Base-by-base conservation (phyloP, 1,140 invertebrate species). In the Heliconius himera region DNA sequence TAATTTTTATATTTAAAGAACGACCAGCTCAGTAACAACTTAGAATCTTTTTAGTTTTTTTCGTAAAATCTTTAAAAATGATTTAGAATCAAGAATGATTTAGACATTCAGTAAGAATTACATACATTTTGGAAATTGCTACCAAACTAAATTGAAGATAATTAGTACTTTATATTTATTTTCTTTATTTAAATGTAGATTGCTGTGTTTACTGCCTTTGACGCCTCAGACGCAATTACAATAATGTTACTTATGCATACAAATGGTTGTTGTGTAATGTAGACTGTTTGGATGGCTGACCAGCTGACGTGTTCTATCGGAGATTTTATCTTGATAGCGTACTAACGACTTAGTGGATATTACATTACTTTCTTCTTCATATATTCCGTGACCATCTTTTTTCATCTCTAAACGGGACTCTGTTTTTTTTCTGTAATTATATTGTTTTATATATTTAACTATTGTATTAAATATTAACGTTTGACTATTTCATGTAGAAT, bases 181-280 rank as follows among this genome's bases (percentile, higher is more conserved):
- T 26, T 29, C 22, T 13, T 66, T 5, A 26, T 66, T 66, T 66
- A 66, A 29, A 66, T 66, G 60, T 29, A 26, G 13, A 66, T 66
- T 16, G 26, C 9, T 29, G 9, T 36, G 16, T 73, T 78, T 74
- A 73, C 66, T 66, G 54, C 71, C 77, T 38, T 74, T 74, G 73
- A 74, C 73, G 73, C 71, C 36, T 70, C 73, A 36, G 70, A 51
- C 51, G 33, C 46, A 78, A 60, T 77, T 51, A 73, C 38, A 78
- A 71, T 73, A 71, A 72, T 60, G 76, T 81, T 70, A 75, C 75
- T 84, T 86, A 77, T 82, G 86, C 74, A 84, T 81, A 80, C 73
- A 82, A 82, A 77, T 81, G 73, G 72, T 81, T 78, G 83, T 87
- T 83, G 83, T 83, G 79, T 81, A 79, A 71, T 56, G 60, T 72